These are phyloP conservation scores for Burhinus bistriatus DNA, from an alignment of 2,113 vertebrate genomes.

Conservation along the genomic window DNA sequence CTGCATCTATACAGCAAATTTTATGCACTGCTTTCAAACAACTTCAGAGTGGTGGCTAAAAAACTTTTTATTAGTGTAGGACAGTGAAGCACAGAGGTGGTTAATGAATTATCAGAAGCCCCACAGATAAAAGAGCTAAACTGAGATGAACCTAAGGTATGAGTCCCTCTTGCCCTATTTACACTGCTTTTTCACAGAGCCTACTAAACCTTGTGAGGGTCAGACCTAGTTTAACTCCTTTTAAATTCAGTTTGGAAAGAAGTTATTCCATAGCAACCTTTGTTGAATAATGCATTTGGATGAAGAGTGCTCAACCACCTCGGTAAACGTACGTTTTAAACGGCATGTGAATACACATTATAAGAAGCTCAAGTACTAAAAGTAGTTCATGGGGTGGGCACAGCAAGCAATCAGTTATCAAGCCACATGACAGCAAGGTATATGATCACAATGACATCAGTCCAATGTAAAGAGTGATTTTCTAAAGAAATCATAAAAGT, in stretches of 20 bases:
- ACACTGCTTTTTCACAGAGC: neutral
- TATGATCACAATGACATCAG: neutral
- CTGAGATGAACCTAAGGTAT: neutral
- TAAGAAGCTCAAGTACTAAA: neutral
- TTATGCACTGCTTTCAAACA: neutral
- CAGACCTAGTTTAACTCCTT: neutral
- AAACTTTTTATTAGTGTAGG: neutral
- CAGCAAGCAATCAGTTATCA: neutral
- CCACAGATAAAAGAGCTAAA: neutral
- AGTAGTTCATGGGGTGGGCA: neutral
- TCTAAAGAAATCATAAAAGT: neutral
- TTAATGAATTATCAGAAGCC: neutral
- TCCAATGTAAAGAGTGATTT: neutral
- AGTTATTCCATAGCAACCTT: neutral
- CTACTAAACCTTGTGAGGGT: neutral
- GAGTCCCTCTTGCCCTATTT: neutral
- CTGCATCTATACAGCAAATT: neutral
- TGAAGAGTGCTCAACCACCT: neutral
- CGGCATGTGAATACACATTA: neutral
- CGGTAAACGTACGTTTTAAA: neutral
- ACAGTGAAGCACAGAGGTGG: neutral
- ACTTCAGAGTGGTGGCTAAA: neutral
- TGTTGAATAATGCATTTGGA: conserved; percentile 14
- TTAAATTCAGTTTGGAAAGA: neutral
- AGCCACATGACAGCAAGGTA: neutral